phyloP scores from a whole-genome alignment of 1,140 invertebrate species.

The Ridgeia piscesae region DNA sequence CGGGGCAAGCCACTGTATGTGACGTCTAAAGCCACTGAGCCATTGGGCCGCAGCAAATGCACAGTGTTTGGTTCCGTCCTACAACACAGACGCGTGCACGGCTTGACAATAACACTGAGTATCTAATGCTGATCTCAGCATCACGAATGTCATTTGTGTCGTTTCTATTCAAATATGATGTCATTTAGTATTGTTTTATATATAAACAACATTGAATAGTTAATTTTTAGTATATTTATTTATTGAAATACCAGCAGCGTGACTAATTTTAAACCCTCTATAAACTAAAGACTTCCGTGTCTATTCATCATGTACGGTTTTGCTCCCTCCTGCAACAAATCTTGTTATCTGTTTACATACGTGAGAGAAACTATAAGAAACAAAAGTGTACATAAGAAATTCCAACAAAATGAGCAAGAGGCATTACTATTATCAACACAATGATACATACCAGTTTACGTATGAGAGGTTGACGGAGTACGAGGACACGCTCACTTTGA shows the following conservation, averaged over 20 bases:
- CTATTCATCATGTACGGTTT: too few relatives aligned
- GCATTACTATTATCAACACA: slow-evolving; percentile 9
- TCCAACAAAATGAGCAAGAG: background rate
- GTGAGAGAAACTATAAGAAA: background rate
- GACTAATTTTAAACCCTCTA: too few relatives aligned
- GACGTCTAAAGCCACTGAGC: background rate
- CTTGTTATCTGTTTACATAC: background rate
- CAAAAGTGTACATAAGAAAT: background rate
- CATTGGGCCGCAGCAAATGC: slow-evolving; percentile 15
- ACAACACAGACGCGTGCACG: background rate
- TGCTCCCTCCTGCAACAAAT: too few relatives aligned
- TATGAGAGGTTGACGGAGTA: slow-evolving; percentile 36
- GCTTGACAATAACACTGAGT: background rate
- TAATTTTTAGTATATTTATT: too few relatives aligned
- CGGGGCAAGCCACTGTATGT: slow-evolving; percentile 7
- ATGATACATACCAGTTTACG: slow-evolving; percentile 25
- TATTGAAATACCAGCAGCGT: too few relatives aligned
- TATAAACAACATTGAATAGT: too few relatives aligned
- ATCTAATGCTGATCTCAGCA: too few relatives aligned
- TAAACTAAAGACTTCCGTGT: too few relatives aligned
- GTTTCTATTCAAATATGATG: too few relatives aligned
- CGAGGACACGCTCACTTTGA: slow-evolving; percentile 12
- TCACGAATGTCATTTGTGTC: too few relatives aligned
- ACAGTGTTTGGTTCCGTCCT: slow-evolving; percentile 27
- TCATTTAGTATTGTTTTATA: too few relatives aligned